Conservation (phyloP, 2,113 vertebrate genomes). For the Neolamprologus ventralis region DNA sequence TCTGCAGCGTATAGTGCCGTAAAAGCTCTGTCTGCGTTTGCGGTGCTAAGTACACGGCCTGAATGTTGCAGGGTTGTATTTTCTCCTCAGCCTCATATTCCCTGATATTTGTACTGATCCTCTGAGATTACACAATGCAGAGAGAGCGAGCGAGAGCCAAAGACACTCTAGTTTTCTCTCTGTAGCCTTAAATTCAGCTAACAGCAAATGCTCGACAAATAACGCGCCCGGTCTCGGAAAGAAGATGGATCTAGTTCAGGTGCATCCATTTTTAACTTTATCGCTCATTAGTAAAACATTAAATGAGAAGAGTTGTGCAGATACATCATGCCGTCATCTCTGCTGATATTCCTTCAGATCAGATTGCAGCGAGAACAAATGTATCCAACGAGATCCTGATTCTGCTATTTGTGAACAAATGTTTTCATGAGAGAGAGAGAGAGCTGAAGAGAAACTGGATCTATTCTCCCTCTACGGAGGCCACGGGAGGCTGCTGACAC, state of each 20-base stretch:
- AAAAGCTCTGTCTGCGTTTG: background rate
- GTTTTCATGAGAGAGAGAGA: background rate
- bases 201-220: background rate
- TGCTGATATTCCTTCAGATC: background rate
- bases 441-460: background rate
- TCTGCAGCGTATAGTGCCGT: background rate
- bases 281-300: conserved; percentile 39
- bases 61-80: background rate
- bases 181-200: conserved; percentile 2
- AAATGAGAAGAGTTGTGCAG: background rate
- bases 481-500: background rate
- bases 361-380: background rate
- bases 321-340: background rate
- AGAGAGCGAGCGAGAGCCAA: background rate
- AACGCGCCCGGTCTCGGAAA: background rate
- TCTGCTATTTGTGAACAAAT: background rate
- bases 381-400: background rate
- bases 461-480: background rate
- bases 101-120: conserved; percentile 20
- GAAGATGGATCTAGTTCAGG: conserved; percentile 26
- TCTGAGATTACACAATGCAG: conserved; percentile 20
- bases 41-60: background rate
- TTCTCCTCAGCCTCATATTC: background rate
- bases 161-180: conserved; percentile 20
- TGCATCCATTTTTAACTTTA: conserved; percentile 34